phyloP scores from a whole-genome alignment of 1,140 invertebrate genomes.

The Bactericera cockerelli region DNA sequence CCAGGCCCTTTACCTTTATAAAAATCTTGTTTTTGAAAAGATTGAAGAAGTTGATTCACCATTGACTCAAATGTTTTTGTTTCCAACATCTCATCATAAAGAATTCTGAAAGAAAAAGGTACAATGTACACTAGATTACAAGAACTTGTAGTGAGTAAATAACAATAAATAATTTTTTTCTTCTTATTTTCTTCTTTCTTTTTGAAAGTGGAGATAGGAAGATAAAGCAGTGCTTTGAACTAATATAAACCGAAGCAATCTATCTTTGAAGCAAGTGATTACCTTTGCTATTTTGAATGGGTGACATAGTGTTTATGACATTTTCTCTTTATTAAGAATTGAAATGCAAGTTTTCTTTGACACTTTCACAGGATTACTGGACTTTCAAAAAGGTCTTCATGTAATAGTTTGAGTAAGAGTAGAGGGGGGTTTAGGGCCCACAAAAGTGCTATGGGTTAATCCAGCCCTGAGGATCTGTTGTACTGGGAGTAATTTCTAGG shows the following conservation, averaged over 20 bases:
- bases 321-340: no score
- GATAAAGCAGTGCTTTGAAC: not conserved
- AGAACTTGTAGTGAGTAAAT: not conserved
- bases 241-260: not conserved
- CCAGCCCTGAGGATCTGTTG: not conserved
- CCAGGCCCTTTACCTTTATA: conserved; percentile 21
- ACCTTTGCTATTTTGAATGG: no score
- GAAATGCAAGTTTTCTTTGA: no score
- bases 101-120: conserved; percentile 28
- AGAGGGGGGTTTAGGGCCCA: not conserved
- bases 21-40: conserved; percentile 20
- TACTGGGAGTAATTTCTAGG: not conserved
- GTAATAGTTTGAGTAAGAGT: not conserved
- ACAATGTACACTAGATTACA: not conserved
- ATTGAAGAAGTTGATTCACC: conserved; percentile 49
- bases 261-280: no score
- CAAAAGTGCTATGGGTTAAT: not conserved
- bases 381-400: no score
- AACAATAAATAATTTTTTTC: not conserved
- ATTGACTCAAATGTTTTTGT: conserved; percentile 45
- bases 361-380: no score
- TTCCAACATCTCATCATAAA: conserved; percentile 47
- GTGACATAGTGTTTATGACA: no score
- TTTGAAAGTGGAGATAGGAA: not conserved
- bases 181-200: not conserved